Evolutionary conservation across 2,888 invertebrate genomes (phyloP).

Genomic region (Silvanus unidentatus): DNA sequence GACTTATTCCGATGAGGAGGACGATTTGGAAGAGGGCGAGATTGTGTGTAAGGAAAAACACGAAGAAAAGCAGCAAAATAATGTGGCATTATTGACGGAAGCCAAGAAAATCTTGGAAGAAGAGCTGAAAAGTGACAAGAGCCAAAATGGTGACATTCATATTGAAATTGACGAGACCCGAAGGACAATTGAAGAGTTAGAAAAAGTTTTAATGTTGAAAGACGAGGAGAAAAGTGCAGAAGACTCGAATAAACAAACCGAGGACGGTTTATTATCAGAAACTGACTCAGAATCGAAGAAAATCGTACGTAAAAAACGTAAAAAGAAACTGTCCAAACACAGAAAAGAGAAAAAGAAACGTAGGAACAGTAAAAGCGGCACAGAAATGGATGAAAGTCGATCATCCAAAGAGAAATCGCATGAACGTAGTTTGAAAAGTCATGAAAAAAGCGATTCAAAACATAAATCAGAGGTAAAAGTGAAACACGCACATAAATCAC

Average conservation of each 20-base stretch:
- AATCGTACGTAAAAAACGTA: slow-evolving; percentile 8
- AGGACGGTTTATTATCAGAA: not conserved
- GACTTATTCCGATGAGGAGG: slow-evolving; percentile 38
- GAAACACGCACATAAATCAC: slow-evolving; percentile 1
- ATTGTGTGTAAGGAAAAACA: not conserved
- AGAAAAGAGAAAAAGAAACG: slow-evolving; percentile 6
- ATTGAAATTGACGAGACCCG: slow-evolving; percentile 6
- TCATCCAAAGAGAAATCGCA: not conserved
- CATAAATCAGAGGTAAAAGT: not conserved
- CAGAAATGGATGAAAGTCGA: not conserved
- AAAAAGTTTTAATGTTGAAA: slow-evolving; percentile 5
- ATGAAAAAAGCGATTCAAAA: slow-evolving; percentile 5
- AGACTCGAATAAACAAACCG: not conserved
- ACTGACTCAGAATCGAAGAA: slow-evolving; percentile 12
- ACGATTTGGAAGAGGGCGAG: slow-evolving; percentile 29
- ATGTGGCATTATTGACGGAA: slow-evolving; percentile 1
- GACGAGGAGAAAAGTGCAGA: not conserved
- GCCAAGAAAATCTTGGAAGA: slow-evolving; percentile 9
- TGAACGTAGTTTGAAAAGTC: too few species aligned
- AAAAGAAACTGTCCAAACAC: slow-evolving; percentile 6
- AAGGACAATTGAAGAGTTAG: slow-evolving; percentile 12
- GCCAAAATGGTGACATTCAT: not conserved
- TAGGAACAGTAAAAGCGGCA: not conserved
- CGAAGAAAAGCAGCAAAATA: slow-evolving; percentile 7
- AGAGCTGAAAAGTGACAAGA: slow-evolving; percentile 4